A percentile compares a stretch with the other conserved stretches of the same genome.
phyloP scores from a whole-genome alignment of 2,888 invertebrate species.

The Raillietiella orientalis region DNA sequence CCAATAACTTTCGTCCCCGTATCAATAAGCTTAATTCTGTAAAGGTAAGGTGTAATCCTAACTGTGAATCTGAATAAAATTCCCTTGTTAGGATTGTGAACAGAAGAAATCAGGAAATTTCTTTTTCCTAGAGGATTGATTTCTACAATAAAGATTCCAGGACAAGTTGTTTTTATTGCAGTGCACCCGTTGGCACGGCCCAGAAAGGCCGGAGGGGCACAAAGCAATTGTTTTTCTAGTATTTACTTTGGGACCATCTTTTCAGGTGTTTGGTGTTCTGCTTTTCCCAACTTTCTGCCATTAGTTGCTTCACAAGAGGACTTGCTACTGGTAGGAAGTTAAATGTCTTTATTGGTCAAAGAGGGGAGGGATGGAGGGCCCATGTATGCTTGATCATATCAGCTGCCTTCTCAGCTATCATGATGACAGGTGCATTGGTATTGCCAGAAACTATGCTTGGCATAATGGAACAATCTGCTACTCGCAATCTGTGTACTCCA shows the following conservation, averaged over 20 bases:
- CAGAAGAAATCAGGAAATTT: slow-evolving; percentile 92
- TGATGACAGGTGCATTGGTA: slow-evolving; percentile 39
- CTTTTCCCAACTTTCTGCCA: too few species aligned
- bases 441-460: slow-evolving; percentile 40
- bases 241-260: too few species aligned
- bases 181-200: too few species aligned
- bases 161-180: too few species aligned
- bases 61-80: slow-evolving; percentile 1
- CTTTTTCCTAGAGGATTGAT: slow-evolving; percentile 93
- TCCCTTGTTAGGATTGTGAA: slow-evolving; percentile 42
- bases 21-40: slow-evolving; percentile 91
- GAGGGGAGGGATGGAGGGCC: too few species aligned
- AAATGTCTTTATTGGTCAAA: too few species aligned
- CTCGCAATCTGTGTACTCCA: slow-evolving; percentile 31
- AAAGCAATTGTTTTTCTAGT: too few species aligned
- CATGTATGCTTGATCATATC: slow-evolving; percentile 50
- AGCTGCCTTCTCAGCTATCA: slow-evolving; percentile 51
- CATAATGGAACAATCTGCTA: slow-evolving; percentile 46
- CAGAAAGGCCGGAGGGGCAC: too few species aligned
- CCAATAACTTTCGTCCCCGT: slow-evolving; percentile 89
- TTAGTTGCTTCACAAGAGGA: too few species aligned
- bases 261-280: too few species aligned
- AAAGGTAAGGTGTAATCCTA: slow-evolving; percentile 23
- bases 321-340: too few species aligned
- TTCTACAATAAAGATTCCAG: too few species aligned